Conservation (phyloP, 2,888 invertebrate genomes). For the Sarcophaga variegata region DNA sequence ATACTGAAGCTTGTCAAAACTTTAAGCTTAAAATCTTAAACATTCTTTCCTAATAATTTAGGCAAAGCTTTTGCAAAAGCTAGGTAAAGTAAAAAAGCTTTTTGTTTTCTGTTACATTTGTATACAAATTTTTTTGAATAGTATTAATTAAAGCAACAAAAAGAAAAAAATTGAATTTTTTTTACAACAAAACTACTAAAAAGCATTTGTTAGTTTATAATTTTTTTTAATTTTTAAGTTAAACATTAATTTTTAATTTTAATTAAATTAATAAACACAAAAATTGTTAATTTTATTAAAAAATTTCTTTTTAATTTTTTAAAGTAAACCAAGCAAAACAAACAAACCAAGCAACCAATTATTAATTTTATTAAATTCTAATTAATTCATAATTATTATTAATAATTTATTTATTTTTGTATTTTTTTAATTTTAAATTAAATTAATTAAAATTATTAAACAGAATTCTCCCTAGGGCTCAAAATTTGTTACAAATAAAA, state of each 20-base stretch:
- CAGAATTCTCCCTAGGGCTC: conserved; percentile 79
- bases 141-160: conserved; percentile 53
- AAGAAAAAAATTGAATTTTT: neutral
- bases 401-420: conserved; percentile 62
- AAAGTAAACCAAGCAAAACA: conserved; percentile 56
- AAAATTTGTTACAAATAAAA: conserved; percentile 70
- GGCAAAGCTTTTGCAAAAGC: neutral
- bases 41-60: neutral
- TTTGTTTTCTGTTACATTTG: too few relatives aligned
- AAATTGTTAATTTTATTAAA: conserved; percentile 56
- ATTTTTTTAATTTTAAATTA: conserved; percentile 34
- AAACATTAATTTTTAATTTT: conserved; percentile 32
- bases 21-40: neutral
- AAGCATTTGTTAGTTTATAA: conserved; percentile 68
- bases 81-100: too few relatives aligned
- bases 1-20: neutral
- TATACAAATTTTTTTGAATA: conserved; percentile 45
- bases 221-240: conserved; percentile 48
- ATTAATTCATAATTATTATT: conserved; percentile 41
- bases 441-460: conserved; percentile 59
- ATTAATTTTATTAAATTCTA: conserved; percentile 39
- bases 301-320: conserved; percentile 7
- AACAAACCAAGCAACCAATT: conserved; percentile 58
- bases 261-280: neutral
- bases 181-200: conserved; percentile 61